Percentiles rank a stretch among this genome's conserved stretches.
phyloP scores from a whole-genome alignment of 2,113 vertebrate genomes.

The Salvelinus namaycush region DNA sequence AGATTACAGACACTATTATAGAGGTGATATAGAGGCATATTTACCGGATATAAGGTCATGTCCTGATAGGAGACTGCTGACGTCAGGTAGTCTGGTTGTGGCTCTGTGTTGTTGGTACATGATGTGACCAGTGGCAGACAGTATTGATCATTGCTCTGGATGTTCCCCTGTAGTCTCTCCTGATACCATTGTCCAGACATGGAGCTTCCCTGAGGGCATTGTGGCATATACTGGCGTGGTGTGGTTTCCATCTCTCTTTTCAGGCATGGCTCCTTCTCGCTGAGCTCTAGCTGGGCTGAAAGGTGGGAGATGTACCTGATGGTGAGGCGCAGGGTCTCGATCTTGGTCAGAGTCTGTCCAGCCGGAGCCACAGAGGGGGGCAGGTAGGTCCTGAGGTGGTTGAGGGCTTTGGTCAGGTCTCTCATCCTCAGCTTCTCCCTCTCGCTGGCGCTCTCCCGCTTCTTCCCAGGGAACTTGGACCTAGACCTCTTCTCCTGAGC shows the following conservation, averaged over 20 bases:
- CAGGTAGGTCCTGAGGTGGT: conserved; percentile 71
- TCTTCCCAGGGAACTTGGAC: conserved; percentile 18
- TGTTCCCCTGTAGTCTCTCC: background rate
- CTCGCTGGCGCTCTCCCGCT: conserved; percentile 75
- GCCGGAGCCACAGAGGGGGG: conserved; percentile 67
- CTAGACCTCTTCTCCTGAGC: conserved; percentile 13
- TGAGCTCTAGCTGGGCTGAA: conserved; percentile 66
- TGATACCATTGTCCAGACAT: background rate
- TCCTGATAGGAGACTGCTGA: background rate
- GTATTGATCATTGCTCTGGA: background rate
- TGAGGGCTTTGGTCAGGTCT: conserved; percentile 69
- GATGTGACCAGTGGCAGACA: background rate
- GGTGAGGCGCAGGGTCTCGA: conserved; percentile 71
- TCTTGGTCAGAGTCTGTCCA: conserved; percentile 73
- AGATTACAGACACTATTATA: too few relatives aligned
- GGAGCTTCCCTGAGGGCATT: background rate
- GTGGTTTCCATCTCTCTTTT: conserved; percentile 7
- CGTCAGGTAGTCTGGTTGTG: background rate
- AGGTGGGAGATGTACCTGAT: conserved; percentile 72
- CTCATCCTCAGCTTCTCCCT: conserved; percentile 81
- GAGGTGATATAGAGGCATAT: too few relatives aligned
- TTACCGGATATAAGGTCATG: background rate
- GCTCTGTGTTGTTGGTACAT: background rate
- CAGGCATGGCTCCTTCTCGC: conserved; percentile 32
- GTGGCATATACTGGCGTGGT: background rate